phyloP scores from a whole-genome alignment of 1,140 invertebrate genomes.

The Magallana gigas region DNA sequence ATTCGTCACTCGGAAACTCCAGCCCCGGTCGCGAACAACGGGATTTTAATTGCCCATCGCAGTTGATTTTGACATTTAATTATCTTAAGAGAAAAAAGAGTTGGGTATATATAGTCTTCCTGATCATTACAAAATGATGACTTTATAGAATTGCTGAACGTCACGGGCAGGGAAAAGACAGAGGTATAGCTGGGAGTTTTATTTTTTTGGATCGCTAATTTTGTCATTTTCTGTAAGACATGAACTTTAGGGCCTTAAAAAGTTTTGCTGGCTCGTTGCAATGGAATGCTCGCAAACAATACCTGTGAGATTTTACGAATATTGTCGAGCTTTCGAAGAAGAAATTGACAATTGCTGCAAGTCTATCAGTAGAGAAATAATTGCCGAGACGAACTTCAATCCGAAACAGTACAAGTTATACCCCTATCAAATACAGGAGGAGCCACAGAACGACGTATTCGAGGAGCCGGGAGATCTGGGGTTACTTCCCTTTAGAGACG shows the following conservation, averaged over 20 bases:
- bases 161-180: too few species aligned
- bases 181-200: too few species aligned
- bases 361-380: slow-evolving; percentile 32
- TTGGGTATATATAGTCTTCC: slow-evolving; percentile 3
- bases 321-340: slow-evolving; percentile 62
- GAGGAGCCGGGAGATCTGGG: slow-evolving; percentile 21
- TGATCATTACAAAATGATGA: neutral
- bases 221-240: neutral
- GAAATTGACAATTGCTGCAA: slow-evolving; percentile 54
- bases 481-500: slow-evolving; percentile 48
- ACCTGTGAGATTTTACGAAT: slow-evolving; percentile 63
- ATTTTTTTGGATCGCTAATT: too few species aligned
- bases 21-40: slow-evolving; percentile 7
- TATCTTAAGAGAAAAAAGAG: neutral
- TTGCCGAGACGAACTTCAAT: slow-evolving; percentile 1
- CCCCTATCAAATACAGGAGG: neutral
- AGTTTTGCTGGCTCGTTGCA: slow-evolving; percentile 9
- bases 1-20: neutral
- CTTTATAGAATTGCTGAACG: too few species aligned
- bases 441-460: slow-evolving; percentile 53
- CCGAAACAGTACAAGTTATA: neutral
- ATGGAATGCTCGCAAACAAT: slow-evolving; percentile 52
- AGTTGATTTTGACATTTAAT: slow-evolving; percentile 44
- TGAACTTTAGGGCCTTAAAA: neutral
- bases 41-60: slow-evolving; percentile 31